A percentile compares a stretch with the other conserved stretches of the same genome.
These are phyloP conservation scores for Chaetogeoica ovagalla DNA, from an alignment of 2,888 invertebrate genomes.

Conservation along the genomic window DNA sequence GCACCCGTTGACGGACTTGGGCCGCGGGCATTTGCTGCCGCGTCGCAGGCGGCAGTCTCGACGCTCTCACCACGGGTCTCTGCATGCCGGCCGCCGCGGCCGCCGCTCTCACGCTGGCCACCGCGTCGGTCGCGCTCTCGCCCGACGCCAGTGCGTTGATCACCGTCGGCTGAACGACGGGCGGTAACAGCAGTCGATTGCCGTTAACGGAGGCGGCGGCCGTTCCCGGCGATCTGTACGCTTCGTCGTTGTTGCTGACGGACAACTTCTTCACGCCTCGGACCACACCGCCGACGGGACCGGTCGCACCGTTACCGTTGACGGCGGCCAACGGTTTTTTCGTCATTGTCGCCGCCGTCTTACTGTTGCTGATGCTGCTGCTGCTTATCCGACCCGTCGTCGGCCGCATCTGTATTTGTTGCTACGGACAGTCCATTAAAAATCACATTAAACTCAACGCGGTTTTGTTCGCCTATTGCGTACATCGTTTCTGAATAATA, in stretches of 20 bases:
- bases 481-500: too few relatives aligned
- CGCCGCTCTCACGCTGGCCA: slow-evolving; percentile 17
- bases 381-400: neutral
- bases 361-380: neutral
- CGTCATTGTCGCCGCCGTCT: neutral
- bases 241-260: neutral
- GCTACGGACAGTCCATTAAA: neutral
- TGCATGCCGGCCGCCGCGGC: neutral
- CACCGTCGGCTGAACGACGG: slow-evolving; percentile 36
- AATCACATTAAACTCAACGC: neutral
- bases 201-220: neutral
- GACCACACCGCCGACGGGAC: neutral
- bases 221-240: neutral
- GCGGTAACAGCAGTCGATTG: slow-evolving; percentile 21
- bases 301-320: neutral
- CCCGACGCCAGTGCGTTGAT: slow-evolving; percentile 26
- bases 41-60: neutral
- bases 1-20: slow-evolving; percentile 51
- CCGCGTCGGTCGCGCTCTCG: slow-evolving; percentile 28
- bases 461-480: too few relatives aligned
- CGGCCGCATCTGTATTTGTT: neutral
- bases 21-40: slow-evolving; percentile 26
- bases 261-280: neutral
- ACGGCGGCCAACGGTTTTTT: slow-evolving; percentile 12
- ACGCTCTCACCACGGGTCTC: slow-evolving; percentile 2